Percentiles rank a stretch among this genome's conserved stretches.
phyloP scores from a whole-genome alignment of 2,888 invertebrate species.

The Napeogenes inachia region DNA sequence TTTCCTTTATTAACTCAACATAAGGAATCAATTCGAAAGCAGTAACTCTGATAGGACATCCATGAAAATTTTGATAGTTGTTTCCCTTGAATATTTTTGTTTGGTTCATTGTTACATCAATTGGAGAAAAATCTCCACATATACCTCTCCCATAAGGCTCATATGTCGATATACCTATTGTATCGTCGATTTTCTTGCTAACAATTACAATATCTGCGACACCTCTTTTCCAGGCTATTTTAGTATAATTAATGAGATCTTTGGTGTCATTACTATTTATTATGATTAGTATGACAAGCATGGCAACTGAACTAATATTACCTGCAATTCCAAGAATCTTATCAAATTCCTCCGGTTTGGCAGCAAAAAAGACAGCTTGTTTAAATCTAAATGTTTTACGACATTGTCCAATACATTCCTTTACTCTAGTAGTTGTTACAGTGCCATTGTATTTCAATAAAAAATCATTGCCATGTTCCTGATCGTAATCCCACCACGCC shows the following conservation, averaged over 20 bases:
- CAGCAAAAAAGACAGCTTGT: conserved; percentile 48
- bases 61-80: conserved; percentile 49
- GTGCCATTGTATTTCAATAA: conserved; percentile 38
- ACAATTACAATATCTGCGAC: conserved; percentile 47
- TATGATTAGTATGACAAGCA: conserved; percentile 38
- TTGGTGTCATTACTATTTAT: conserved; percentile 23
- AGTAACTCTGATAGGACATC: conserved; percentile 45
- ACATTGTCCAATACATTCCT: neutral
- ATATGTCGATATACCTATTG: conserved; percentile 42
- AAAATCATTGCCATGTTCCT: conserved; percentile 36
- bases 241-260: conserved; percentile 32
- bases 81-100: conserved; percentile 39
- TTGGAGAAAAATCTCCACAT: conserved; percentile 44
- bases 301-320: conserved; percentile 17
- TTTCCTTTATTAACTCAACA: conserved; percentile 30
- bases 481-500: conserved; percentile 38
- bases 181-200: conserved; percentile 28
- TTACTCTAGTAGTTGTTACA: conserved; percentile 35
- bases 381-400: conserved; percentile 26
- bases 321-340: conserved; percentile 38
- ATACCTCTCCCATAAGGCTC: conserved; percentile 43
- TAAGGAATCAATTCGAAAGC: conserved; percentile 39
- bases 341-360: conserved; percentile 37
- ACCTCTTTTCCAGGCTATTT: conserved; percentile 46
- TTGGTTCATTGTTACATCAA: conserved; percentile 31